Conservation (phyloP, 2,888 invertebrate species). For the Phytoseiulus persimilis region DNA sequence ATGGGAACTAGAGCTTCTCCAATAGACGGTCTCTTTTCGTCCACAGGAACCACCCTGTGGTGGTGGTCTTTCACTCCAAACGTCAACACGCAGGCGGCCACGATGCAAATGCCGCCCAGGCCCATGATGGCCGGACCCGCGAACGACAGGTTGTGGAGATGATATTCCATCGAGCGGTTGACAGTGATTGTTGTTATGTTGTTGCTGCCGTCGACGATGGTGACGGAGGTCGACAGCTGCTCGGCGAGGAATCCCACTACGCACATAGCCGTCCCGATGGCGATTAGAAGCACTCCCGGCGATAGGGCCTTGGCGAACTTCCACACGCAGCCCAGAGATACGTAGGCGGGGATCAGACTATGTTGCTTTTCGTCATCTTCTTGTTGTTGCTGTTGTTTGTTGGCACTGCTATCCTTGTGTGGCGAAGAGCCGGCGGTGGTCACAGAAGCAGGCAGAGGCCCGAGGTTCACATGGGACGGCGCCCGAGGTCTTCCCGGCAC, state of each 20-base stretch:
- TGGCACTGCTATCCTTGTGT: constrained; percentile 37
- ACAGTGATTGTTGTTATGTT: constrained; percentile 24
- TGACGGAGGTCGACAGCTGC: constrained; percentile 47
- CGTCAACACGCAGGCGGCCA: constrained; percentile 96
- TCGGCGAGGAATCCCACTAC: constrained; percentile 61
- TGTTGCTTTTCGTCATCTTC: constrained; percentile 44
- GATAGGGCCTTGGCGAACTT: constrained; percentile 85
- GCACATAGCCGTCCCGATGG: constrained; percentile 83
- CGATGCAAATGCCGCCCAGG: constrained; percentile 88
- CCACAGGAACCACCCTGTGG: constrained; percentile 73
- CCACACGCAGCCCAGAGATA: constrained; percentile 81
- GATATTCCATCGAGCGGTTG: constrained; percentile 50
- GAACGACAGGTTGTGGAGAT: constrained; percentile 79
- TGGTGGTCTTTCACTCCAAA: constrained; percentile 92
- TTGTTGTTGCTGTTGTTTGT: constrained; percentile 41
- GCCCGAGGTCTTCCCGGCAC: constrained; percentile 45
- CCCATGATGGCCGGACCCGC: constrained; percentile 98
- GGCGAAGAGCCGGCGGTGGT: constrained; percentile 34
- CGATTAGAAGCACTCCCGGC: constrained; percentile 74
- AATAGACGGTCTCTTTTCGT: constrained; percentile 42
- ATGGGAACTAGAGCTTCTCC: constrained; percentile 42
- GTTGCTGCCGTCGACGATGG: constrained; percentile 41
- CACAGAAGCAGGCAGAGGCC: constrained; percentile 24
- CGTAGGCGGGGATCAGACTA: constrained; percentile 55
- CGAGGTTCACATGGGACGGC: constrained; percentile 43